Conservation (phyloP, 1,140 invertebrate genomes). For the Psix sp. region DNA sequence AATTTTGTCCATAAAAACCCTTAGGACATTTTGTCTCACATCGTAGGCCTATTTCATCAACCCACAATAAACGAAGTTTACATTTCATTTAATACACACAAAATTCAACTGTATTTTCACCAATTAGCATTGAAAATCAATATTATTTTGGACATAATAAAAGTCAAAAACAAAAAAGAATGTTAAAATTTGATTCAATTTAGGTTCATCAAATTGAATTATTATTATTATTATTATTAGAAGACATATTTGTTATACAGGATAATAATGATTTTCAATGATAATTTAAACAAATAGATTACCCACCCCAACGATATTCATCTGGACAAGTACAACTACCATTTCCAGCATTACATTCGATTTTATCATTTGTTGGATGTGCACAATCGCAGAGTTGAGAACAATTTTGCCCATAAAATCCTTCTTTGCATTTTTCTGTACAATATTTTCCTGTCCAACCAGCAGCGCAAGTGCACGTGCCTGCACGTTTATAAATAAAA, state of each 20-base stretch:
- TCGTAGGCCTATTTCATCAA: slow-evolving; percentile 71
- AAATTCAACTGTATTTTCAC: background rate
- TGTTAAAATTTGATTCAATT: too few species aligned
- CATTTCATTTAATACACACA: background rate
- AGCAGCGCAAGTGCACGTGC: slow-evolving; percentile 90
- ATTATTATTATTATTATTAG: too few species aligned
- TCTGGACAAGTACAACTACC: slow-evolving; percentile 90
- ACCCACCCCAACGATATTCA: slow-evolving; percentile 81
- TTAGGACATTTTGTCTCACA: slow-evolving; percentile 89
- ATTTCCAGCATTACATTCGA: slow-evolving; percentile 85
- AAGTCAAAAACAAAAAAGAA: too few species aligned
- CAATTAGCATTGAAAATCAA: background rate
- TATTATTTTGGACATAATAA: too few species aligned
- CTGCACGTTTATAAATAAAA: too few species aligned
- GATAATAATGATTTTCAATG: too few species aligned
- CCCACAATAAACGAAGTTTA: slow-evolving; percentile 8
- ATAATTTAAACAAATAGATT: background rate
- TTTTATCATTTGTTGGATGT: background rate
- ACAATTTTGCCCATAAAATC: slow-evolving; percentile 85
- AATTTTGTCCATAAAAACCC: slow-evolving; percentile 88
- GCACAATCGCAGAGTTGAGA: slow-evolving; percentile 84
- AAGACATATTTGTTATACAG: too few species aligned
- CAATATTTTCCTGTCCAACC: slow-evolving; percentile 90
- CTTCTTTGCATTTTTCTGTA: slow-evolving; percentile 83
- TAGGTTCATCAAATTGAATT: too few species aligned